phyloP scores from a whole-genome alignment of 2,113 vertebrate species.

The Myrmophylax atrothorax region DNA sequence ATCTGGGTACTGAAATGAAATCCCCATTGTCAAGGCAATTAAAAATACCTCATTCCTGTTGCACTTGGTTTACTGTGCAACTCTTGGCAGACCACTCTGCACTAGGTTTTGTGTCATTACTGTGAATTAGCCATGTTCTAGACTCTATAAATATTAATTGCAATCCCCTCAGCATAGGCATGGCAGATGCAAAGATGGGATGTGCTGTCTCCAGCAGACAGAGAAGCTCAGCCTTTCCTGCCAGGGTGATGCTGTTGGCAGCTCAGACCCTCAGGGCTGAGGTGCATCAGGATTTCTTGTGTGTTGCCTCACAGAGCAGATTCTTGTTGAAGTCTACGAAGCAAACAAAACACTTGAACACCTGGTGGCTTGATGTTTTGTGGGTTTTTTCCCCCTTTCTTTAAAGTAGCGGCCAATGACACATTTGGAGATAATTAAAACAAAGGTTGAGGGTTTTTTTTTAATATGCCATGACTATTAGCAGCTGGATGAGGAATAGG shows the following conservation, averaged over 20 bases:
- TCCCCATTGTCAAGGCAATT: background rate
- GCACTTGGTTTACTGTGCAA: background rate
- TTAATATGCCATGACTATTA: background rate
- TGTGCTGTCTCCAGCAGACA: background rate
- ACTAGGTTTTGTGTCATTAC: background rate
- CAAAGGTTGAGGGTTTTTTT: background rate
- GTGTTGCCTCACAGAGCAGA: background rate
- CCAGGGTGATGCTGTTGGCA: accelerated
- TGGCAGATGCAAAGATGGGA: background rate
- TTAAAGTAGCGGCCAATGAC: background rate
- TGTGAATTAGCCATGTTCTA: background rate
- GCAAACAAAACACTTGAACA: background rate
- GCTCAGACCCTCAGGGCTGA: background rate
- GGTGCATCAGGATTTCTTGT: background rate
- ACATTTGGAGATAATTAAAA: constrained; percentile 3
- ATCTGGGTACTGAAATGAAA: background rate
- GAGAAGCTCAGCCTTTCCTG: background rate
- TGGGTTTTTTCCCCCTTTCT: background rate
- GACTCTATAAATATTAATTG: background rate
- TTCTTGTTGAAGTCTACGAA: background rate
- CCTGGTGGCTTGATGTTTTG: background rate
- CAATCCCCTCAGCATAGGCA: background rate
- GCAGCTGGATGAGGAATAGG: background rate
- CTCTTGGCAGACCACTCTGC: background rate
- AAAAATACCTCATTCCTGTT: background rate